Evolutionary conservation across 2,113 vertebrate genomes (phyloP).

Genomic region (Muscicapa adusta): DNA sequence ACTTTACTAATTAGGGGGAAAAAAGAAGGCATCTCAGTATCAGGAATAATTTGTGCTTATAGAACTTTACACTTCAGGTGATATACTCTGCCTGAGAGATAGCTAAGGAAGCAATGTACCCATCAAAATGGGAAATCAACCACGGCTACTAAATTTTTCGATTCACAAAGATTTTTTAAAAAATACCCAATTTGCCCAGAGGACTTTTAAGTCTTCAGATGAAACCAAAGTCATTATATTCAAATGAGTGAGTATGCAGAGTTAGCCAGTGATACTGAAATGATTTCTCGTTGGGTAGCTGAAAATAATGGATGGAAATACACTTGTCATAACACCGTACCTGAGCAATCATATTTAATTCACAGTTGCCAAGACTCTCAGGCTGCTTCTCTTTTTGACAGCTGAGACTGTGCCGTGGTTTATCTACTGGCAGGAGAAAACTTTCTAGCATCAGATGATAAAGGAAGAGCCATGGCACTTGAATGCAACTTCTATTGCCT

Average conservation of each 20-base stretch:
- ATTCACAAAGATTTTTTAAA: background rate
- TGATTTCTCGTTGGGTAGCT: slow-evolving; percentile 41
- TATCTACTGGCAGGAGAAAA: background rate
- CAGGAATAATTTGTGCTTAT: slow-evolving; percentile 62
- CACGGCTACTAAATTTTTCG: slow-evolving; percentile 44
- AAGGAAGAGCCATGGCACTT: fast-evolving
- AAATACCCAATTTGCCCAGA: background rate
- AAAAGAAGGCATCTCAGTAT: slow-evolving; percentile 55
- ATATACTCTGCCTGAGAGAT: slow-evolving; percentile 56
- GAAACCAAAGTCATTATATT: slow-evolving; percentile 43
- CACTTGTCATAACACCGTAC: background rate
- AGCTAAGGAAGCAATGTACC: slow-evolving; percentile 49
- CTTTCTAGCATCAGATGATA: background rate
- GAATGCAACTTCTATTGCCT: background rate
- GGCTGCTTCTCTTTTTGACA: background rate
- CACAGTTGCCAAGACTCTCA: background rate
- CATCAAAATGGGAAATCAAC: slow-evolving; percentile 45
- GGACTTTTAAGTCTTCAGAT: slow-evolving; percentile 36
- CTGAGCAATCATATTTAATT: background rate
- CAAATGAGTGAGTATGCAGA: slow-evolving; percentile 48
- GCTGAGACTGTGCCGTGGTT: background rate
- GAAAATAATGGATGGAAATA: slow-evolving; percentile 39
- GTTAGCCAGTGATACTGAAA: slow-evolving; percentile 31
- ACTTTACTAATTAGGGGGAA: slow-evolving; percentile 66
- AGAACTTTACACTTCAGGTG: slow-evolving; percentile 58